Evolutionary conservation across 2,113 vertebrate species (phyloP), one percentile per base, ranked within the genome.

Genomic region (Drymodes brunneopygia): DNA sequence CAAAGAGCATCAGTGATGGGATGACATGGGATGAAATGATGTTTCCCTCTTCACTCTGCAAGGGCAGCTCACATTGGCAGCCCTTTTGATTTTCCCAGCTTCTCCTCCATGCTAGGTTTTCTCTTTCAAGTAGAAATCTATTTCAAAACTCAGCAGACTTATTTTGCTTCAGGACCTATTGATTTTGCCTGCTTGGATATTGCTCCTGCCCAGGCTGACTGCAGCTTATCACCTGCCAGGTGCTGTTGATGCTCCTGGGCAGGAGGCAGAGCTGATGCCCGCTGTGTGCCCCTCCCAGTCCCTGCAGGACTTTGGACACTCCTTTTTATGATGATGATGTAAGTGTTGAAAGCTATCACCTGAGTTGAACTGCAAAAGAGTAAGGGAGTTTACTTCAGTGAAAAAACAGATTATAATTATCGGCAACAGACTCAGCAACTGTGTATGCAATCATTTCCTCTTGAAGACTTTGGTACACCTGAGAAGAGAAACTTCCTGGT

Each of bases 351-450:
- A 96, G 79, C 51, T 53, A 23, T 95, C 51, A 23, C 92, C 88
- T 69, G 69, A 74, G 82, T 1, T 92, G 92, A 92, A 91, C 74
- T 92, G 40, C 28, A 15, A 47, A 86, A 82, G 80, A 48, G 25
- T 64, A 38, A 83, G 35, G 38, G 79, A 86, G 90, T 64, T 96
- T 78, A 58, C 54, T 51, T 88, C 64, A 81, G 50, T 58, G 51
- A 64, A 96, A 72, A 95, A 92, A 17, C 11, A 87, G 60, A 61
- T 89, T 91, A 60, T 66, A 88, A 92, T 93, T 95, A 93, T 51
- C 67, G 7, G 33, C 54, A 77, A 66, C 35, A 88, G 85, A 44
- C 77, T 81, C 47, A 65, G 90, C 47, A 74, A 47, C 22, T 35
- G 5, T 38, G 11, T 86, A 17, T 33, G 77, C 82, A 86, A 21